Evolutionary conservation across 2,113 vertebrate genomes (phyloP).

Genomic region (Phrynosoma blainvillii): DNA sequence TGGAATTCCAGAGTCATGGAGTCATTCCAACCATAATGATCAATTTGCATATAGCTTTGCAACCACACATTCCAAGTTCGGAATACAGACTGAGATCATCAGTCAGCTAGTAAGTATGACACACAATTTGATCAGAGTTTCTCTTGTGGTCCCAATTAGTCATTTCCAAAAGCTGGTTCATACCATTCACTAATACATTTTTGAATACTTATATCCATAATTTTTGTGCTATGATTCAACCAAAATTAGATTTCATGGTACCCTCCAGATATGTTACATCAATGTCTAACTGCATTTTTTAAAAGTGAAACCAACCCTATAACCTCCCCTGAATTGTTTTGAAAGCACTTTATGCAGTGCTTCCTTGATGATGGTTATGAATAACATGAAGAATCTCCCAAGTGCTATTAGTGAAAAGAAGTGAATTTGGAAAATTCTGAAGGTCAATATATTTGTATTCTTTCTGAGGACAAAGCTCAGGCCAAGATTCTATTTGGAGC

Average conservation of each 20-base stretch:
- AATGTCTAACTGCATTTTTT: conserved; percentile 31
- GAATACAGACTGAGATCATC: neutral
- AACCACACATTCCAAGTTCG: conserved; percentile 1
- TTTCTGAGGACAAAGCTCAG: neutral
- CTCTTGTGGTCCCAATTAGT: conserved; percentile 40
- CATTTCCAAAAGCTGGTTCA: conserved; percentile 53
- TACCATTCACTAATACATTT: conserved; percentile 61
- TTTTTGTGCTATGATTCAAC: conserved; percentile 46
- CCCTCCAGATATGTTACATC: conserved; percentile 56
- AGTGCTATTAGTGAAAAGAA: neutral
- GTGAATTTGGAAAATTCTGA: neutral
- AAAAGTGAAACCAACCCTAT: conserved; percentile 27
- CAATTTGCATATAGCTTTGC: neutral
- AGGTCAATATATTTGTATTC: neutral
- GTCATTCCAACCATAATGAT: conserved; percentile 7
- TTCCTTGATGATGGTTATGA: conserved; percentile 53
- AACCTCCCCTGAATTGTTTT: conserved; percentile 52
- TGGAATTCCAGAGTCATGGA: conserved; percentile 4
- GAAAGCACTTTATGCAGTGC: neutral
- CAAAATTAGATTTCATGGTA: conserved; percentile 41
- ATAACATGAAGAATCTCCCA: neutral
- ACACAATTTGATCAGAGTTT: neutral
- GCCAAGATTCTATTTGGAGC: too few species aligned
- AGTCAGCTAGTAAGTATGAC: neutral
- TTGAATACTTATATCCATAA: conserved; percentile 32